Base-by-base conservation (phyloP, 2,797 vertebrate genomes). In the Linurgus olivaceus region DNA sequence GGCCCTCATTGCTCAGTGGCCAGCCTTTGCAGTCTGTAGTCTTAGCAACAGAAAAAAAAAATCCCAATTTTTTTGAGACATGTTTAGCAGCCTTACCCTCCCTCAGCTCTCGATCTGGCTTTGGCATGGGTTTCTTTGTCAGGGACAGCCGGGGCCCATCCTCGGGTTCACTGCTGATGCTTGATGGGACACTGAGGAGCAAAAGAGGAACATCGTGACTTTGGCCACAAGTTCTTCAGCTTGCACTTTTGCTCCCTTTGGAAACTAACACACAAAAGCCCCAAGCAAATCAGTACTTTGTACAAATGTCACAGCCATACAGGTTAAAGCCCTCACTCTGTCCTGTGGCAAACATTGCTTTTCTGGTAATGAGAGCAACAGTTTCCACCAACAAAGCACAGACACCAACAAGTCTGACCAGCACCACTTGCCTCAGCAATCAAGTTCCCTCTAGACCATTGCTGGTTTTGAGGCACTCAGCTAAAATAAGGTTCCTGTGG, bases 161-260 rank as follows among this genome's bases (percentile, higher is more conserved):
- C 72, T 98, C 97, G 73, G 98, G 97, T 93, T 99, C 98, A 54
- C 97, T 97, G 5, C 98, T 98, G 17, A 98, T 98, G 40, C 98
- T 98, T 8, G 98, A 99, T 33, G 98, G 98, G 62, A 99, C 97
- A 83, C 99, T 99, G 96, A 44, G 45, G 52, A 83, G 24, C 13
- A 50, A 38, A 51, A 75, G 26, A 73, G 19, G 9, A 90, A 66
- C 9, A 62, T 40, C n/a, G 19, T 4, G 10, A 67, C 57, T 83
- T 91, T 44, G 33, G 15, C 11, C 47, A 77, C 6, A 9, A 72
- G 55, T 57, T 66, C 58, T 59, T 25, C 20, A 16, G 58, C 50
- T 4, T 59, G 31, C 3, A 11, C 13, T 67, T 87, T n/a, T 55
- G 35, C 20, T 66, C 19, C 4, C 13, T 51, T 79, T 6, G 2